Evolutionary conservation across 2,888 invertebrate genomes (phyloP), one percentile per base, ranked within the genome.

Genomic region (Marronus borbonicus): DNA sequence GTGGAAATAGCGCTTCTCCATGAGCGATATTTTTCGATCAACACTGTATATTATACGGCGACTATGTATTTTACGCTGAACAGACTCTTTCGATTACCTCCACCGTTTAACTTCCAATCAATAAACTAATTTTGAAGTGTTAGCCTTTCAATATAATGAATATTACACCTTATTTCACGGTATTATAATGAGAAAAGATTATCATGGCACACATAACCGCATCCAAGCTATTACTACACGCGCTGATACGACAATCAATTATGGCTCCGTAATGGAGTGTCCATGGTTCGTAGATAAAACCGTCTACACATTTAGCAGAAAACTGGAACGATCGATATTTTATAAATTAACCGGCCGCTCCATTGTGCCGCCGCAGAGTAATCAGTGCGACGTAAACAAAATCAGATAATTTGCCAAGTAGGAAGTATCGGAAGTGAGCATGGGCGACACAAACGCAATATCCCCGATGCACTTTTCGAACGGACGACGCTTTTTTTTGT

Each of bases 341-440:
- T 44, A 44, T 66, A 44, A 66, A 49, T 66, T 66, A 44, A 49
- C 66, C 24, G 3, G 55, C 24, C 44, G 44, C 17, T 66, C 17
- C 44, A 66, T 49, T 66, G 44, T 66, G 20, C 65, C 1, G 20
- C 66, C 49, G 10, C 44, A 7, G 44, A 44, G n/a, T n/a, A 17
- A 36, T 64, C 49, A 66, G 17, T 31, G 44, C 49, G 49, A 49
- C 49, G 66, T 49, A 49, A 66, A 49, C 66, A 44, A 66, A 66
- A 66, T 66, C 66, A 49, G 66, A 66, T 66, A 66, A 49, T 66
- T 64, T 50, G 14, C 62, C 66, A 66, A 66, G 66, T 44, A 49
- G 17, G 17, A 44, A 44, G 12, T 44, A 66, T 66, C 39, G 66
- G 66, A 44, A 44, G 44, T 66, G 39, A 20, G 66, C 66, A 64